Conservation (phyloP, 2,113 vertebrate genomes). For the Cricetomys ansorgei region DNA sequence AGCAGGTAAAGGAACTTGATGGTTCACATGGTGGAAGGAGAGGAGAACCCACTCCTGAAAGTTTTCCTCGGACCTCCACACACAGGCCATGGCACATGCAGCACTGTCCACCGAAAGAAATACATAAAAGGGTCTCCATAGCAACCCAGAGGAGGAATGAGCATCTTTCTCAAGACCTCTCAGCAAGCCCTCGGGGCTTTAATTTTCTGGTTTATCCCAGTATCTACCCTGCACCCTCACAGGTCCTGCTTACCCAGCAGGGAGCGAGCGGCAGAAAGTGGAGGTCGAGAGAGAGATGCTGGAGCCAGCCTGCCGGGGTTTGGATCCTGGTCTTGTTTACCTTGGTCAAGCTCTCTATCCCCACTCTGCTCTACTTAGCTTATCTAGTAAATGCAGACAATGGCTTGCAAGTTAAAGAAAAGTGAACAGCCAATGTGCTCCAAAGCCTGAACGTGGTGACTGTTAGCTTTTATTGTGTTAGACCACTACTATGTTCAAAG, state of each 20-base stretch:
- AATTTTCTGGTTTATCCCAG: background rate
- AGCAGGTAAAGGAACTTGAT: background rate
- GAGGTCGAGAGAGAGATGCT: background rate
- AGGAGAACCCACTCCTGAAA: background rate
- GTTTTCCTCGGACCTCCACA: background rate
- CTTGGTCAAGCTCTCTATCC: background rate
- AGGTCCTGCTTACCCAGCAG: background rate
- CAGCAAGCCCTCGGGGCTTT: background rate
- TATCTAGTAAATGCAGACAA: background rate
- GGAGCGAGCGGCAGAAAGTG: background rate
- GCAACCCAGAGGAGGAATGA: background rate
- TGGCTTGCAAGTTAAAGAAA: background rate
- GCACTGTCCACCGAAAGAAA: background rate
- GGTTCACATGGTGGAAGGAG: background rate
- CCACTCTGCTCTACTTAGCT: background rate
- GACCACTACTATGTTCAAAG: background rate
- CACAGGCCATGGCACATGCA: too few relatives aligned
- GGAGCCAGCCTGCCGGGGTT: background rate
- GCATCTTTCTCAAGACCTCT: background rate
- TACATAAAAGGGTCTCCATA: background rate
- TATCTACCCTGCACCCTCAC: background rate
- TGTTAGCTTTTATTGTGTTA: background rate
- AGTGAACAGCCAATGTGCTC: background rate
- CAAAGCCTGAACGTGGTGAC: background rate
- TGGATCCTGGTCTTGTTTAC: background rate